Evolutionary conservation across 1,140 invertebrate genomes (phyloP), one percentile per base, ranked within the genome.

Genomic region (Neodiprion fabricii): DNA sequence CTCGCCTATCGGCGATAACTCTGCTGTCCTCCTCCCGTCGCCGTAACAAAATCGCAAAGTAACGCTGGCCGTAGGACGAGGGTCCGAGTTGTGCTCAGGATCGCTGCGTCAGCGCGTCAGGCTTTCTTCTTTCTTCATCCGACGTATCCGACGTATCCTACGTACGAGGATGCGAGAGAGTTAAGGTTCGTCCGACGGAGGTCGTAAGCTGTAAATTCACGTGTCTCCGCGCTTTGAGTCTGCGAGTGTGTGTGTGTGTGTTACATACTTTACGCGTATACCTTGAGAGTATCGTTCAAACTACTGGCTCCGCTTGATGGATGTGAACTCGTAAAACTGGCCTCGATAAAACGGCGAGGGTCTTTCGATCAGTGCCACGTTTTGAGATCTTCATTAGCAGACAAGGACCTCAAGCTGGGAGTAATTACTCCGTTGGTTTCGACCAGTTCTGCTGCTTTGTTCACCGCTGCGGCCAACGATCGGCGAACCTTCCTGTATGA

Each of bases 341-440:
- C 53, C 53, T 61, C 53, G 53, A 69, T 21, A 47, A 69, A 69
- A 69, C 67, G 40, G 40, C 67, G 40, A 69, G 9, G 40, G 67
- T 61, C 53, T 61, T 21, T 69, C 67, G 67, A 69, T 69, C 67
- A 21, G 17, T 21, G 21, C 21, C 11, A 23, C 14, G 67, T 40
- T 74, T 76, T 72, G 74, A 79, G 76, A 76, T 77, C 78, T 79
- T 77, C 76, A 79, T 79, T 79, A 79, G 76, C 76, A 47, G 47
- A 69, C 21, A 69, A 23, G 67, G 72, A 74, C 76, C 76, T 74
- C 74, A 74, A 71, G 70, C 72, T 73, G 72, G 61, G 74, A 67
- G 74, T 73, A 77, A 79, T 79, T 77, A 79, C 76, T 78, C 75
- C 74, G 21, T 69, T 69, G 67, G 12, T 11, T 12, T 21, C 21